Conservation (phyloP, 2,797 vertebrate genomes). For the Rhyacichthys aspro region DNA sequence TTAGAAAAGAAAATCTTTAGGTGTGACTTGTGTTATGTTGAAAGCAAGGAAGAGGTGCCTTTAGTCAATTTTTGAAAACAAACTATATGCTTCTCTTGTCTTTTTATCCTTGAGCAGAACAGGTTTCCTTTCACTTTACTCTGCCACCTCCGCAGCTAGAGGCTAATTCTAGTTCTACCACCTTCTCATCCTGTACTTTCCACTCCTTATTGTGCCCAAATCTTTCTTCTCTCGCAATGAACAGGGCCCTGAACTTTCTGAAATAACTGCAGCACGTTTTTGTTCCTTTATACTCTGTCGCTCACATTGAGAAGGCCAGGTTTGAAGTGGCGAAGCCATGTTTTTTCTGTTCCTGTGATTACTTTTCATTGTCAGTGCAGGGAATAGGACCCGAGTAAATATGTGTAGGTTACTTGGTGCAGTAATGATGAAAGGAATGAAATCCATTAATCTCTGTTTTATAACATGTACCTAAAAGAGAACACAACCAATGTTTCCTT, state of each 20-base stretch:
- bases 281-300: not conserved
- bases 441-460: not conserved
- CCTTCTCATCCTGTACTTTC: conserved; percentile 32
- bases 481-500: no score
- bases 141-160: conserved; percentile 21
- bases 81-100: conserved; percentile 5
- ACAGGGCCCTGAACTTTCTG: conserved; percentile 20
- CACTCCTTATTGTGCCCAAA: conserved; percentile 24
- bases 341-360: conserved; percentile 11
- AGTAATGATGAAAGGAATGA: no score
- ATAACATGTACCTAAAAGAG: no score
- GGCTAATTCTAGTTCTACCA: conserved; percentile 42
- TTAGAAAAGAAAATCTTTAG: not conserved
- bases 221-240: conserved; percentile 29
- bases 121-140: conserved; percentile 33
- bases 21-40: not conserved
- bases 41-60: conserved; percentile 6
- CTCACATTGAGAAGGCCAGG: not conserved
- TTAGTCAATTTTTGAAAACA: conserved; percentile 28
- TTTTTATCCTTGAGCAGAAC: conserved; percentile 33
- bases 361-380: not conserved
- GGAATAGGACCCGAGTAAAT: no score
- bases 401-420: no score
- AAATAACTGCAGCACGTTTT: conserved; percentile 12
- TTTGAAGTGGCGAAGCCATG: not conserved